Base-by-base conservation (phyloP, 2,113 vertebrate genomes). In the Callocephalon fimbriatum region DNA sequence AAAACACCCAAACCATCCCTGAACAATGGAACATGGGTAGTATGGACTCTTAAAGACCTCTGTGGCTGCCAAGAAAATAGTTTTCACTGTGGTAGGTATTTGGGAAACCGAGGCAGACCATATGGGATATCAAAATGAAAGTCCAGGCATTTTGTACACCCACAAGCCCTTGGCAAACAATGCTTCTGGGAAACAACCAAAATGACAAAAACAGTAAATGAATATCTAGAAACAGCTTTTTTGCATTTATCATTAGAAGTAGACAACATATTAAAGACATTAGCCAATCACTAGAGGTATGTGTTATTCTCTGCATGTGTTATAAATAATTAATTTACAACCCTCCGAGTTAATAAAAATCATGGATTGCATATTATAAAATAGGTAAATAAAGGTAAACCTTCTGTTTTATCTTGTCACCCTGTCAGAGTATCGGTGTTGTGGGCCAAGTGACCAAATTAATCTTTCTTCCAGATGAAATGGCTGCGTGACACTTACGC, bases 121-220 rank as follows among this genome's bases (percentile, higher is more conserved):
- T 91, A 85, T 90, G 91, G 53, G 59, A 72, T 61, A 82, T 73
- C 65, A 78, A 13, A 93, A 65, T 63, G 21, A 54, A 74, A 88
- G 78, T 86, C 44, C 88, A 73, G 81, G 63, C 15, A 70, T 93
- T 96, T 96, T 95, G 94, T 97, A 92, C 26, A 94, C 21, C 80
- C 79, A 91, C 48, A 48, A 94, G 44, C 38, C 71, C 20, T 45
- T 96, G 91, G 86, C 73, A 96, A 85, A 70, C 6, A 62, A 12
- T 56, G 17, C 62, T 79, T 54, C 89, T 90, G 56, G 42, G 62
- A 88, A 85, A 38, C 7, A 90, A 88, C 1, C 18, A 71, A 82
- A 86, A 78, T 35, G 18, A 37, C 14, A 88, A 72, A 85, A 83
- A 2, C 6, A 78, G 45, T 32, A 71, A 68, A 75, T 1, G 1